phyloP scores from a whole-genome alignment of 2,797 vertebrate genomes.

The Bothrops alternatus region DNA sequence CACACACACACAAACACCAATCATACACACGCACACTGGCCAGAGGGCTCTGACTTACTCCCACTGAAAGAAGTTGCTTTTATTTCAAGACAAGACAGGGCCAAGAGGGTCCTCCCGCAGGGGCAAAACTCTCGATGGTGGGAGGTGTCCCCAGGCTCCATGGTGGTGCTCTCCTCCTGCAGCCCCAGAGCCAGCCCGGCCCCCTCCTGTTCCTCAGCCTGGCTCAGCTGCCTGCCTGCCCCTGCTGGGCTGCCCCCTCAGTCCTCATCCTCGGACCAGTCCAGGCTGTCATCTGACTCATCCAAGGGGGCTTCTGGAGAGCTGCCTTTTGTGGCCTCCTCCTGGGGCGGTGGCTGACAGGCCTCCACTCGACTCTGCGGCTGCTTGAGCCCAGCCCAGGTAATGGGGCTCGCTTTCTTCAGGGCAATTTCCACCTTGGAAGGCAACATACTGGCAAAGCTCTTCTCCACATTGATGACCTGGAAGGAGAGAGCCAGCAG shows the following conservation, averaged over 20 bases:
- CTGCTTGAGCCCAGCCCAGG: constrained; percentile 90
- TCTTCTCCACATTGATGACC: constrained; percentile 80
- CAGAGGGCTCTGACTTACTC: background rate
- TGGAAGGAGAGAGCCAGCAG: constrained; percentile 48
- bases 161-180: background rate
- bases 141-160: background rate
- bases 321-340: background rate
- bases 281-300: constrained; percentile 72
- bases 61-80: background rate
- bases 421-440: constrained; percentile 90
- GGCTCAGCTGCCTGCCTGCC: background rate
- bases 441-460: constrained; percentile 83
- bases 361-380: constrained; percentile 40
- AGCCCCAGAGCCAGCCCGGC: background rate
- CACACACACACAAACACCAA: background rate
- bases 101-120: background rate
- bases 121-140: background rate
- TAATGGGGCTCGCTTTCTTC: constrained; percentile 78
- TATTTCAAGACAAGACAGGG: background rate
- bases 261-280: constrained; percentile 72
- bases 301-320: constrained; percentile 43
- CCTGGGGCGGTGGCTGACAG: constrained; percentile 10
- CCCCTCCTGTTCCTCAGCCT: background rate
- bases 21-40: background rate
- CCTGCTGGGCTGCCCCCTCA: constrained; percentile 39